A percentile compares a stretch with the other conserved stretches of the same genome.
Evolutionary conservation across 2,113 vertebrate genomes (phyloP).

Genomic region (Crotalus tigris): DNA sequence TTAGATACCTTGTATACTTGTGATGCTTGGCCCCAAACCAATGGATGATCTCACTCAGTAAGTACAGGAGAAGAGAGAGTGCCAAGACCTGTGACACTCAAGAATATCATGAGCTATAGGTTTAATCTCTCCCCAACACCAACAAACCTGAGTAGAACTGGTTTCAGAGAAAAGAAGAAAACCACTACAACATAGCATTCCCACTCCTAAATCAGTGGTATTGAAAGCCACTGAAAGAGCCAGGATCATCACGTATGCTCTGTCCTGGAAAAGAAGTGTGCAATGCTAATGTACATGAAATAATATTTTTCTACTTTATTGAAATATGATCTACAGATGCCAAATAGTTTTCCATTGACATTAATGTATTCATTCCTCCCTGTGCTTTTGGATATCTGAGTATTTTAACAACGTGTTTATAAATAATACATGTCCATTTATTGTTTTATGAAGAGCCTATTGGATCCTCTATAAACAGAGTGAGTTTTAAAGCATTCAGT

Average conservation of each 20-base stretch:
- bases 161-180: too few species aligned
- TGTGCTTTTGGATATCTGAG: background rate
- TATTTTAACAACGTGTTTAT: background rate
- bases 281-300: background rate
- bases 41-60: too few species aligned
- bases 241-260: background rate
- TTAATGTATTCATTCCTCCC: background rate
- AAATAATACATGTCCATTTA: background rate
- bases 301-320: background rate
- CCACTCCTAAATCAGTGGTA: too few species aligned
- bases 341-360: background rate
- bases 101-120: too few species aligned
- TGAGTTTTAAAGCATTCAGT: background rate
- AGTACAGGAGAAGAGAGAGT: too few species aligned
- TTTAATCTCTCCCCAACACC: too few species aligned
- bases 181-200: too few species aligned
- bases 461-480: background rate
- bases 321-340: background rate
- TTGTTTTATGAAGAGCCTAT: background rate
- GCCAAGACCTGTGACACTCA: too few species aligned
- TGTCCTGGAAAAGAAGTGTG: background rate
- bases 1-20: too few species aligned
- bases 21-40: too few species aligned
- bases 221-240: background rate
- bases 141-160: too few species aligned